Base-by-base conservation (phyloP, 2,797 vertebrate species). In the Halcyon leucocephala region DNA sequence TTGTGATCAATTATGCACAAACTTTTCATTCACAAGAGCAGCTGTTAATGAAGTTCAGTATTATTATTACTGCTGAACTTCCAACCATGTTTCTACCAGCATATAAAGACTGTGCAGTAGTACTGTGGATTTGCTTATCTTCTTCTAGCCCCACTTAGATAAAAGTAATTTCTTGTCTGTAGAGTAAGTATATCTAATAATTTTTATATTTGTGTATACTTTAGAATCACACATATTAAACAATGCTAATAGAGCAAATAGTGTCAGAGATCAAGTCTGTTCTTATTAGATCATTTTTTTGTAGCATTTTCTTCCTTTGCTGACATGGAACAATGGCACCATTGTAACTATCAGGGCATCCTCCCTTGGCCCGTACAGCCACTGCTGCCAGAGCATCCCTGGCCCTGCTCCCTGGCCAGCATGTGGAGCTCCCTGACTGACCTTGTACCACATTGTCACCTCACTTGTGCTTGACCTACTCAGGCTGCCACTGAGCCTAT, bases 171-270 rank as follows among this genome's bases (percentile, higher is more conserved):
- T 88, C 74, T 93, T 80, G 64, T 95, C 49, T 62, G 18, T 80
- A 67, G 69, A 66, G 48, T 87, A 91, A 95, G 81, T 51, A 62
- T 62, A 89, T 20, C 65, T 89, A 94, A 91, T 96, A 95, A 93
- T 74, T 94, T 95, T 88, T 67, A 48, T 89, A 76, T 92, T 81
- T 94, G 76, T 92, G 97, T 93, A 72, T 87, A 81, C 64, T 96
- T 96, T 42, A 64, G 73, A 92, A 81, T 95, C 79, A 26, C 52
- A 84, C 83, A 76, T 85, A 65, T 96, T 94, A 94, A 96, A 89
- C 46, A 86, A 39, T 72, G 54, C 76, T 29, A 35, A 90, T 48
- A 91, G 51, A 77, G 73, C 37, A 77, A 69, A 61, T 7, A 41
- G 66, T n/a, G 74, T 62, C 29, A 74, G 67, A 44, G 41, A 42